phyloP scores from a whole-genome alignment of 2,113 vertebrate genomes.

The Calyptomena viridis region DNA sequence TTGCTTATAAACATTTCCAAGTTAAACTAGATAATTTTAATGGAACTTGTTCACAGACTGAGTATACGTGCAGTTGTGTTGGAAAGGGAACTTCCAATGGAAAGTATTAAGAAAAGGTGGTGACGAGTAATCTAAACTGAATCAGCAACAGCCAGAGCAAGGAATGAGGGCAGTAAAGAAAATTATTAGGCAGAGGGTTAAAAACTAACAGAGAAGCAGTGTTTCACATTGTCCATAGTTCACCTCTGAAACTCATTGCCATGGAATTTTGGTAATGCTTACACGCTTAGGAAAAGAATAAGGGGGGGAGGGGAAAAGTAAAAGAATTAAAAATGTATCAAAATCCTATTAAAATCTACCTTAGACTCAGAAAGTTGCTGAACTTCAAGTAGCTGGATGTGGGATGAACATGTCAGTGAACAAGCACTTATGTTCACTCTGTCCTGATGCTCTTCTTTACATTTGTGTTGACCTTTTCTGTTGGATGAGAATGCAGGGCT shows the following conservation, averaged over 20 bases:
- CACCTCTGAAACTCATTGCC: background rate
- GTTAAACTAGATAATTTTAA: background rate
- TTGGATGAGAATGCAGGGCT: background rate
- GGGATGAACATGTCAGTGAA: background rate
- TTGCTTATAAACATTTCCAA: background rate
- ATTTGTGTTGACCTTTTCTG: background rate
- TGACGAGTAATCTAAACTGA: background rate
- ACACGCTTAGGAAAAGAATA: fast-evolving
- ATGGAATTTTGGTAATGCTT: background rate
- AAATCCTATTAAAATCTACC: background rate
- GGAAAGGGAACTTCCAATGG: background rate
- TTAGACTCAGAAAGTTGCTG: background rate
- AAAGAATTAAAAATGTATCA: background rate
- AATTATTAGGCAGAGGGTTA: background rate
- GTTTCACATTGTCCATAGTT: background rate
- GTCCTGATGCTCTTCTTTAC: background rate
- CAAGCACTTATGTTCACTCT: background rate
- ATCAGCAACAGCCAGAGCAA: background rate
- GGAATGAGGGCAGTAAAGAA: background rate
- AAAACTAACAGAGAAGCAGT: background rate
- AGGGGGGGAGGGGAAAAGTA: fast-evolving
- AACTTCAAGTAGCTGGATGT: background rate
- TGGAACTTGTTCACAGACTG: background rate
- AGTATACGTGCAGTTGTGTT: background rate
- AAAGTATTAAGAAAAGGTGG: background rate